These are phyloP conservation scores for Xanthorhoe spadicearia DNA, from an alignment of 2,888 invertebrate genomes.

Conservation along the genomic window DNA sequence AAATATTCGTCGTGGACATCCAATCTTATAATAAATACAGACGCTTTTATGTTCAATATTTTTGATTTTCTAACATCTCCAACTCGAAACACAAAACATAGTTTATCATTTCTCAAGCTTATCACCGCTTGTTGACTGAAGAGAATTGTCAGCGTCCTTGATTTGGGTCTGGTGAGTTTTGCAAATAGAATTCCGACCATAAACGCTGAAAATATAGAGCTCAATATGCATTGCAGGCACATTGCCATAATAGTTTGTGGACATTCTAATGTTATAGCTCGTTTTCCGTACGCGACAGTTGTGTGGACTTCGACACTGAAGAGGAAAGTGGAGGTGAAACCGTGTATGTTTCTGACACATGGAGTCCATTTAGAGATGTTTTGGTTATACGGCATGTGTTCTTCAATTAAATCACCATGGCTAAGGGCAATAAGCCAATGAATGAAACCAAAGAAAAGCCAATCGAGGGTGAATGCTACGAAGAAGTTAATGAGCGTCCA, in stretches of 20 bases:
- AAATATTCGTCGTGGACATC: slow-evolving; percentile 90
- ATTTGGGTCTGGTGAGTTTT: slow-evolving; percentile 97
- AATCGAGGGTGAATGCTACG: slow-evolving; percentile 92
- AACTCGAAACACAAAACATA: slow-evolving; percentile 95
- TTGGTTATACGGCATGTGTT: slow-evolving; percentile 85
- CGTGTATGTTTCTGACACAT: slow-evolving; percentile 93
- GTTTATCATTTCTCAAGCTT: slow-evolving; percentile 92
- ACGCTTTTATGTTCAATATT: slow-evolving; percentile 95
- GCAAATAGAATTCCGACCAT: slow-evolving; percentile 96
- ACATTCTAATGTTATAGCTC: slow-evolving; percentile 95
- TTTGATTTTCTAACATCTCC: slow-evolving; percentile 98
- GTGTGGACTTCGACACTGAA: slow-evolving; percentile 98
- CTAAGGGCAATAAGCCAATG: slow-evolving; percentile 96
- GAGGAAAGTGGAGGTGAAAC: slow-evolving; percentile 96
- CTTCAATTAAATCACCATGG: slow-evolving; percentile 93
- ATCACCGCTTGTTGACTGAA: slow-evolving; percentile 96
- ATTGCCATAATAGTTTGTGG: slow-evolving; percentile 96
- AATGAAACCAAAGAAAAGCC: slow-evolving; percentile 94
- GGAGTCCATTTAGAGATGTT: slow-evolving; percentile 89
- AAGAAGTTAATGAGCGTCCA: slow-evolving; percentile 95
- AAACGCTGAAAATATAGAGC: slow-evolving; percentile 93
- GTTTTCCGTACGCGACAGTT: slow-evolving; percentile 94
- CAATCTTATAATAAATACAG: slow-evolving; percentile 92
- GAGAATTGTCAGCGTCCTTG: slow-evolving; percentile 95
- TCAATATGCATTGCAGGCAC: slow-evolving; percentile 97